phyloP scores from a whole-genome alignment of 2,113 vertebrate genomes.

The Solea senegalensis region DNA sequence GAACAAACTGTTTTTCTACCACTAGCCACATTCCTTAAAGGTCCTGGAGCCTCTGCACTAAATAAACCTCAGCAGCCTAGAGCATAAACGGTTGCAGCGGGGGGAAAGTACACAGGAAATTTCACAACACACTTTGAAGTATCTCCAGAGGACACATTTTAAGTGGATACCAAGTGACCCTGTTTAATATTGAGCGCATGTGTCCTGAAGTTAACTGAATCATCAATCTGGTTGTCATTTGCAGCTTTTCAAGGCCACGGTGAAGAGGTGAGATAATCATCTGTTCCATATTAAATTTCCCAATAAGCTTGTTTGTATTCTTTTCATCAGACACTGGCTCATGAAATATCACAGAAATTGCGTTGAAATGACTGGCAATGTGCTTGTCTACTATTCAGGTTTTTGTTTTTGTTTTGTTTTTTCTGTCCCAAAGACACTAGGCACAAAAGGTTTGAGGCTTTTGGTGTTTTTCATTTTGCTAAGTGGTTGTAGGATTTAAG shows the following conservation, averaged over 20 bases:
- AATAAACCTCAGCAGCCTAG: conserved; percentile 4
- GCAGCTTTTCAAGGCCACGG: conserved; percentile 38
- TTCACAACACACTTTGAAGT: conserved; percentile 23
- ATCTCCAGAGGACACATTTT: conserved; percentile 22
- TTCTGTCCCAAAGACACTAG: conserved; percentile 12
- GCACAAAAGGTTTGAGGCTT: conserved; percentile 9
- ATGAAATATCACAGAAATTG: conserved; percentile 5
- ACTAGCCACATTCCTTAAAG: conserved; percentile 6
- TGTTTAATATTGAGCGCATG: conserved; percentile 46
- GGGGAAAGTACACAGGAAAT: background rate
- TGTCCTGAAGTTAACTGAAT: conserved; percentile 46
- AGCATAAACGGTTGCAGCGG: conserved; percentile 36
- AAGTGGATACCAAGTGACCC: conserved; percentile 13
- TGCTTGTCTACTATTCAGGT: conserved; percentile 2
- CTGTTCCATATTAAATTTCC: conserved; percentile 37
- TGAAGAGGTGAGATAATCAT: conserved; percentile 41
- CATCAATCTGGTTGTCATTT: conserved; percentile 60
- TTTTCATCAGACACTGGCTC: conserved; percentile 32
- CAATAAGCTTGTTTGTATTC: conserved; percentile 44
- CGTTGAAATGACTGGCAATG: background rate
- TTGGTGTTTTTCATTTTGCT: background rate
- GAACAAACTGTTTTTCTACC: conserved; percentile 1
- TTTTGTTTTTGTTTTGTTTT: background rate
- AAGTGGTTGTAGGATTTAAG: background rate
- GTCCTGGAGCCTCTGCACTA: conserved; percentile 1